Base-by-base conservation (phyloP, 2,888 invertebrate species). In the Drosophila mayaguana region DNA sequence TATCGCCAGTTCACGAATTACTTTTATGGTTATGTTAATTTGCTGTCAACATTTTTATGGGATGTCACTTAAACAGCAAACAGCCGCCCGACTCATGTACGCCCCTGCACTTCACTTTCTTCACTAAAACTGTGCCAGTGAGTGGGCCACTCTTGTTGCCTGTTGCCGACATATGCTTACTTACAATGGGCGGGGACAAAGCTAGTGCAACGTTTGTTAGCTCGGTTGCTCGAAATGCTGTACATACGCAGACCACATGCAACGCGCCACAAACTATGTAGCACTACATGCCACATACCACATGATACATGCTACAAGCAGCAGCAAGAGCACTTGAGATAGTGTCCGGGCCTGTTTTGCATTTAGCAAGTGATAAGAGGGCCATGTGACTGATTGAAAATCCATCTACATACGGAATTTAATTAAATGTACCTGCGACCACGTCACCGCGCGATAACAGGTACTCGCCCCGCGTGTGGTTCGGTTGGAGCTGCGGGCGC, bases 21-120 rank as follows among this genome's bases (percentile, higher is more conserved):
- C 56, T 70, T 85, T 88, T 81, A 88, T 79, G 86, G 63, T 67
- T 83, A 88, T 88, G 83, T 77, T 80, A 85, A 83, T 88, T 81
- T 72, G 59, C 69, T 70, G 69, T 56, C 63, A 78, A 80, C 74
- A 62, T 70, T 82, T 82, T 87, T 75, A 88, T 88, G 81, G 72
- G 79, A 73, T 84, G 78, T 63, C 78, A 71, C 80, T 82, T 72
- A 57, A 62, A 48, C 57, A 51, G 43, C 36, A 57, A 62, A 48
- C 57, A 51, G 43, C 36, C 18, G 57, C 22, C 42, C 56, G 55
- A 48, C 32, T 16, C 18, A 28, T 14, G 45, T 25, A 48, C 22
- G 16, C 66, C 53, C 59, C 57, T 51, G 43, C 60, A 36, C 38
- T n/a, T 6, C 46, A 25, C 38, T 38, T 16, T 7, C 12, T 14